Base-by-base conservation (phyloP, 1,140 invertebrate species). In the Eubasilissa regina region DNA sequence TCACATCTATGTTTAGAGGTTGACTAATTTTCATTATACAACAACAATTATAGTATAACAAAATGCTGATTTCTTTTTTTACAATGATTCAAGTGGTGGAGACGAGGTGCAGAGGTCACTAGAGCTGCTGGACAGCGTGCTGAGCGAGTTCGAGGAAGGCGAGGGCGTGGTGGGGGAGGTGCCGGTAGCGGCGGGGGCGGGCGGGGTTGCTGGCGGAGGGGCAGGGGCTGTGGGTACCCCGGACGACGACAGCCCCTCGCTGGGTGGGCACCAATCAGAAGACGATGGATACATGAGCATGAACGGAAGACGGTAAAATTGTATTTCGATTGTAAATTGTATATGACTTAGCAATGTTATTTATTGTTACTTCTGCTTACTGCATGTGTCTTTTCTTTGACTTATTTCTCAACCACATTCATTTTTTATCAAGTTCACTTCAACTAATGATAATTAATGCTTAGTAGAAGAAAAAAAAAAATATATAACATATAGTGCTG, bases 241-340 rank as follows among this genome's bases (percentile, higher is more conserved):
- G 80, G 91, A 92, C 84, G 93, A 94, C 90, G 93, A 94, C 88
- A 93, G 92, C 85, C 92, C 93, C 85, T 94, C 92, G 84, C 91
- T 93, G 89, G 91, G 91, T 85, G 94, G 92, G 80, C 94, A 95
- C 86, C 94, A 95, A 86, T 95, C 94, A 51, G 94, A 96, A 87
- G 94, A 96, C 91, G 94, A 96, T 92, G 94, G 94, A 86, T 96
- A 96, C 87, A 95, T 95, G 94, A 95, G 94, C 88, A 95, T 95
- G 91, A 96, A 95, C 92, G 94, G 94, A 81, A 92, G 94, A 86
- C 92, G 93, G 89, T 91, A 81, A 85, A n/a, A 6, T 21, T 51
- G 1, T 51, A 12, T 51, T 15, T 8, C 48, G 8, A 35, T 35
- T 35, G n/a, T n/a, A n/a, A n/a, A n/a, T n/a, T n/a, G n/a, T n/a